Percentiles rank a stretch among this genome's conserved stretches.
Conservation (phyloP, 92 coral and sea anemone genomes). For the Micromussa lordhowensis region DNA sequence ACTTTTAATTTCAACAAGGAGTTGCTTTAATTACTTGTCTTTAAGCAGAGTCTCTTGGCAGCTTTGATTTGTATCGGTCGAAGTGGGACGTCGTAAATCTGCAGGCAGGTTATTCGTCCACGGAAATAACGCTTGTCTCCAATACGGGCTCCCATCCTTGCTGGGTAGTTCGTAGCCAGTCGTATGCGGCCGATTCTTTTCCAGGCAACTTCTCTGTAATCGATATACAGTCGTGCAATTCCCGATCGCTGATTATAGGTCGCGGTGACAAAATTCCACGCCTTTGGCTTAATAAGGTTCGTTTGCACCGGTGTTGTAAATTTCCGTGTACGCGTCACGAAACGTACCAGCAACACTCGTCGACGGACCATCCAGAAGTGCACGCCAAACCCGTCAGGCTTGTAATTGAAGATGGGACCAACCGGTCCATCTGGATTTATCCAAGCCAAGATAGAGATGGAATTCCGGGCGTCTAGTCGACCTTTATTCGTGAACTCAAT, state of each 20-base stretch:
- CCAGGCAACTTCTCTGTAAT: conserved; percentile 69
- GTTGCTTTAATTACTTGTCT: conserved; percentile 65
- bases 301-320: conserved; percentile 59
- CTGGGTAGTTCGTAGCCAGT: conserved; percentile 80
- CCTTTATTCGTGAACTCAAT: conserved; percentile 82
- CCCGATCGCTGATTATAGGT: conserved; percentile 77
- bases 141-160: conserved; percentile 76
- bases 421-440: conserved; percentile 82
- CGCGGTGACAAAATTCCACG: conserved; percentile 84
- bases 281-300: conserved; percentile 65
- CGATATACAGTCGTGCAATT: conserved; percentile 70
- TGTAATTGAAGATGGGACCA: conserved; percentile 86
- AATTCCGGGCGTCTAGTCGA: conserved; percentile 71
- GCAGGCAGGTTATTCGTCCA: conserved; percentile 85
- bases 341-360: conserved; percentile 74
- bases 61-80: conserved; percentile 63
- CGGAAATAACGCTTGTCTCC: conserved; percentile 83
- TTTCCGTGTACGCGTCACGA: conserved; percentile 52
- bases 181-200: conserved; percentile 68
- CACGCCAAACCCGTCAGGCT: conserved; percentile 83
- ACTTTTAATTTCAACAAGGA: not conserved
- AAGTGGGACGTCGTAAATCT: conserved; percentile 74
- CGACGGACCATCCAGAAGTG: conserved; percentile 86
- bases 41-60: conserved; percentile 81
- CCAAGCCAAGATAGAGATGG: conserved; percentile 87